Percentiles rank a stretch among this genome's conserved stretches.
phyloP scores from a whole-genome alignment of 1,140 invertebrate genomes.

The Magallana gigas region DNA sequence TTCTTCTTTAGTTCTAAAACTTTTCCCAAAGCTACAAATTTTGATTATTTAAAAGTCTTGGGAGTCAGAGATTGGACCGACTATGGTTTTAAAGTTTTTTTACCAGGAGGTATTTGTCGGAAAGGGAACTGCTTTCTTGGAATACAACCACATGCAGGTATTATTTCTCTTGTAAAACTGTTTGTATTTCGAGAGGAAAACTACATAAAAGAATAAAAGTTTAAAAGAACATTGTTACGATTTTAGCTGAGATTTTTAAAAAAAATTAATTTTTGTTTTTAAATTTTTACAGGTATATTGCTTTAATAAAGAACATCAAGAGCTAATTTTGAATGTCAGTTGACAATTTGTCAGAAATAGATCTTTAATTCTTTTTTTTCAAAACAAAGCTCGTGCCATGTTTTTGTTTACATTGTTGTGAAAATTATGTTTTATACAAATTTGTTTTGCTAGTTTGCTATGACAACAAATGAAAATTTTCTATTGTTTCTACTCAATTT shows the following conservation, averaged over 20 bases:
- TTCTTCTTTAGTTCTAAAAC: background rate
- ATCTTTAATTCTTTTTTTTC: background rate
- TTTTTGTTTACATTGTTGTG: no score
- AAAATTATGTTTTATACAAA: no score
- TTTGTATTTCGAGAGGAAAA: background rate
- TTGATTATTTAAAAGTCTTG: background rate
- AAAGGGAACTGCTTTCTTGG: conserved; percentile 4
- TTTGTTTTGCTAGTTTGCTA: no score
- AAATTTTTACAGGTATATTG: background rate
- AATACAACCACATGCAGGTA: conserved; percentile 6
- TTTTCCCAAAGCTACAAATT: background rate
- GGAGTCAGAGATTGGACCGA: background rate
- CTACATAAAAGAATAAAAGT: background rate
- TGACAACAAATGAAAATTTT: no score
- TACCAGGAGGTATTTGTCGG: background rate
- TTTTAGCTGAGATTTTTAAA: background rate
- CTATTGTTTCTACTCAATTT: no score
- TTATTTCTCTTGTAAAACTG: background rate
- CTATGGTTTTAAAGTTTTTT: conserved; percentile 13
- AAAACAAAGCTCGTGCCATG: no score
- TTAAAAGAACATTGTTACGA: background rate
- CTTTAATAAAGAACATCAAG: background rate
- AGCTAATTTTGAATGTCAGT: background rate
- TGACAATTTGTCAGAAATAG: background rate
- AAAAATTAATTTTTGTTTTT: background rate